Evolutionary conservation across 2,797 vertebrate genomes (phyloP), one percentile per base, ranked within the genome.

Genomic region (Taeniopygia guttata): DNA sequence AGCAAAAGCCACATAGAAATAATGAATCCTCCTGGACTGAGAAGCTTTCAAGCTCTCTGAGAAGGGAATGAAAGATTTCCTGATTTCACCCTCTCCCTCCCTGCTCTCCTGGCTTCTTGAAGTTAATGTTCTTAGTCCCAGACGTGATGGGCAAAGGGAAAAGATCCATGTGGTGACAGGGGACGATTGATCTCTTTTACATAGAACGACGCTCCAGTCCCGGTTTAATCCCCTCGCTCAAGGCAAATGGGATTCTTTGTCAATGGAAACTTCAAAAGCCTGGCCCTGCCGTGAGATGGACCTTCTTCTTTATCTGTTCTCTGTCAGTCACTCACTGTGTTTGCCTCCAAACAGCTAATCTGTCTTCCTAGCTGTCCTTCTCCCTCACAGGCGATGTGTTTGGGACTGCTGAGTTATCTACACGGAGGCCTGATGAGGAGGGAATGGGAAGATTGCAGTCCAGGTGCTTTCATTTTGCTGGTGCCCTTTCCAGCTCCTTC

Each of bases 231-330:
- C 96, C 94, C 85, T 95, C 1, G 25, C 94, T 97, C 91, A 81
- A 96, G 95, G 96, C 95, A 97, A 97, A 97, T 97, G 96, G 92
- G 95, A 94, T 96, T 97, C 95, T 97, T 97, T 97, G 97, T 97
- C 96, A 96, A 94, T 96, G 97, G 91, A 96, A 97, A 95, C 95
- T 97, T 97, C 94, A 96, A 97, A 97, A 93, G 90, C 90, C 83
- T 11, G 1, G 87, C 82, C 93, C 95, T 90, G 93, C 96, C 32
- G 20, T 1, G 92, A 96, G 82, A 94, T 91, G 95, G 93, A 90
- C 95, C 93, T 91, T 95, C 93, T 96, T 96, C 94, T 94, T 96
- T 96, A 96, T 97, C 95, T 96, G 84, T 91, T 90, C 89, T 94
- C 96, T 97, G 96, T 96, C 95, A 95, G 88, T 95, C 95, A 95